These are phyloP conservation scores for Atrichornis clamosus DNA, from an alignment of 2,113 vertebrate species.

Conservation along the genomic window DNA sequence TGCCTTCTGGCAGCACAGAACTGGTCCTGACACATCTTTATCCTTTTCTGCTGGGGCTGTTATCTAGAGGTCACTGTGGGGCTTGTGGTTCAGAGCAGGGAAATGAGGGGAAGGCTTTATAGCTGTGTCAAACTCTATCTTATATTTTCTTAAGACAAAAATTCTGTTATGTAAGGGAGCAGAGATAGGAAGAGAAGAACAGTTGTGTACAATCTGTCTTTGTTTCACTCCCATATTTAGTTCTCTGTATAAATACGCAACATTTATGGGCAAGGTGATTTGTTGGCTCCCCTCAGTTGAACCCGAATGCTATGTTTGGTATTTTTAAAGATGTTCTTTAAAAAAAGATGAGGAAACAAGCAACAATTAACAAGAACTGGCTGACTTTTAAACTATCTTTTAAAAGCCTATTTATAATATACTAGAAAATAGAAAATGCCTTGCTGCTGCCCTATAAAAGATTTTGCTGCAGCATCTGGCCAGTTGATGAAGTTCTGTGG, in stretches of 20 bases:
- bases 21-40: not conserved
- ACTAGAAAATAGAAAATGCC: not conserved
- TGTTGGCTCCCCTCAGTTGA: not conserved
- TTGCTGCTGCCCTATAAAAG: not conserved
- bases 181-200: not conserved
- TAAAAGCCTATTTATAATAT: not conserved
- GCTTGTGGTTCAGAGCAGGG: not conserved
- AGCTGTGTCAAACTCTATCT: not conserved
- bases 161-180: not conserved
- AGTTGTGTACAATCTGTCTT: not conserved
- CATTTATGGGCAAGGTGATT: not conserved
- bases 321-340: not conserved
- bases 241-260: not conserved
- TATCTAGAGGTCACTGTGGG: not conserved
- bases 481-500: not conserved
- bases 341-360: not conserved
- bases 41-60: not conserved
- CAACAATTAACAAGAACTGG: not conserved
- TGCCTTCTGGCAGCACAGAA: not conserved
- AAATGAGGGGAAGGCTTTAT: not conserved
- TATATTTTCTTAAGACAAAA: not conserved
- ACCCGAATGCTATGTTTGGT: not conserved
- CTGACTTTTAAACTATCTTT: not conserved
- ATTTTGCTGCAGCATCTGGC: not conserved
- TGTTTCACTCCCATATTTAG: not conserved